phyloP scores from a whole-genome alignment of 2,113 vertebrate species.

The Elaphurus davidianus region DNA sequence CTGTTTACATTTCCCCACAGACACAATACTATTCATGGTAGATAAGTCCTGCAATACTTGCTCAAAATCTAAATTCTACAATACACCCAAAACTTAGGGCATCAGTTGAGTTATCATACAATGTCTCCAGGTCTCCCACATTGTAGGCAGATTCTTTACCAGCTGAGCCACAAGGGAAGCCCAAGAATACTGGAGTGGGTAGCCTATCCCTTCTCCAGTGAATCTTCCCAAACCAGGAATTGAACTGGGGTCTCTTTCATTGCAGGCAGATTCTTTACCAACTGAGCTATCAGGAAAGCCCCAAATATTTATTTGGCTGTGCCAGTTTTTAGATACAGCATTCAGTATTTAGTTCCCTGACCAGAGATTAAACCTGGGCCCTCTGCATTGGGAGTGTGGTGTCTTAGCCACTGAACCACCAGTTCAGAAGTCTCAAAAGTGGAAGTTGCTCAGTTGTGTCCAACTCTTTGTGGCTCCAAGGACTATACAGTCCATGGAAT shows the following conservation, averaged over 20 bases:
- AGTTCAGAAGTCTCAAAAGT: neutral
- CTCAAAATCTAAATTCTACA: neutral
- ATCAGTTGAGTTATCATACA: neutral
- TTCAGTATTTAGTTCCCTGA: neutral
- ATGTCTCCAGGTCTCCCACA: neutral
- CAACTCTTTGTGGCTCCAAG: neutral
- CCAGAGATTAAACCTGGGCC: neutral
- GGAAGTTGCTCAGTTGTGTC: neutral
- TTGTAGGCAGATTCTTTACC: neutral
- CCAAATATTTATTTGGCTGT: neutral
- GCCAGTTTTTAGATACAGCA: neutral
- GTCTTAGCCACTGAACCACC: neutral
- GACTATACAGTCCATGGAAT: neutral
- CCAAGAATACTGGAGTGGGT: neutral
- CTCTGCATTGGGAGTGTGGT: neutral
- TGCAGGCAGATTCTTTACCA: neutral
- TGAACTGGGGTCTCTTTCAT: neutral
- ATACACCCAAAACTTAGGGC: neutral
- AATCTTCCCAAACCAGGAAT: neutral
- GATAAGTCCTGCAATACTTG: neutral
- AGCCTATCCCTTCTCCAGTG: neutral
- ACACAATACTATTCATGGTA: neutral
- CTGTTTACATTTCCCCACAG: neutral
- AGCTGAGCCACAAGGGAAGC: neutral
- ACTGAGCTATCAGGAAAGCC: neutral